Conservation (phyloP, 2,888 invertebrate species). For the Lutraria lutraria region DNA sequence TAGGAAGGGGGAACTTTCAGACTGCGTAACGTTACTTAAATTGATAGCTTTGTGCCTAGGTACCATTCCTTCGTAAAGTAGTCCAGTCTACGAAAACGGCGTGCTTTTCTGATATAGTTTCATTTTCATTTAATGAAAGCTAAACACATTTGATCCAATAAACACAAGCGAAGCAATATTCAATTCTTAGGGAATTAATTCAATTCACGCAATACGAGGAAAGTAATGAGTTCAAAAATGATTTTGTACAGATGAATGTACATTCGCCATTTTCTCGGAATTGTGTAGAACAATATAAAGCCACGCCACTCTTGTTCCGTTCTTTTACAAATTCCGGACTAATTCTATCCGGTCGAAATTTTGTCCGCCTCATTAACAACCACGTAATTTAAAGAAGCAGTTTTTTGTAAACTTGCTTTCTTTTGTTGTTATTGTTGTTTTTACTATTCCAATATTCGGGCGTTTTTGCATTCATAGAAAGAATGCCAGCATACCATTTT, state of each 20-base stretch:
- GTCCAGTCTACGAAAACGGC: neutral
- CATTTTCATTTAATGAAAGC: constrained; percentile 16
- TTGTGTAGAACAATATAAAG: neutral
- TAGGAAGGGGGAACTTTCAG: no score
- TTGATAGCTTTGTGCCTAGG: neutral
- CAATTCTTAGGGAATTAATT: neutral
- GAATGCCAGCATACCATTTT: no score
- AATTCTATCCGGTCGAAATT: no score
- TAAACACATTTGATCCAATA: constrained; percentile 13
- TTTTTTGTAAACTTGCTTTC: no score
- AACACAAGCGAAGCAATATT: neutral
- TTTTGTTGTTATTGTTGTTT: no score
- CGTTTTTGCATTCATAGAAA: no score
- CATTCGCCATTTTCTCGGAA: no score
- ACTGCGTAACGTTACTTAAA: no score
- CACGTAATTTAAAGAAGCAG: no score
- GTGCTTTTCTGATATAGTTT: neutral
- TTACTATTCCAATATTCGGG: no score
- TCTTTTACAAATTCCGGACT: neutral
- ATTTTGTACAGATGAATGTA: no score
- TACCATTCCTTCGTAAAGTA: neutral
- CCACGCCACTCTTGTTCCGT: neutral
- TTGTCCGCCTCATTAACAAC: neutral
- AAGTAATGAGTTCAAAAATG: neutral
- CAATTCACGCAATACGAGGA: neutral